Base-by-base conservation (phyloP, 2,888 invertebrate species). In the Unio delphinus region DNA sequence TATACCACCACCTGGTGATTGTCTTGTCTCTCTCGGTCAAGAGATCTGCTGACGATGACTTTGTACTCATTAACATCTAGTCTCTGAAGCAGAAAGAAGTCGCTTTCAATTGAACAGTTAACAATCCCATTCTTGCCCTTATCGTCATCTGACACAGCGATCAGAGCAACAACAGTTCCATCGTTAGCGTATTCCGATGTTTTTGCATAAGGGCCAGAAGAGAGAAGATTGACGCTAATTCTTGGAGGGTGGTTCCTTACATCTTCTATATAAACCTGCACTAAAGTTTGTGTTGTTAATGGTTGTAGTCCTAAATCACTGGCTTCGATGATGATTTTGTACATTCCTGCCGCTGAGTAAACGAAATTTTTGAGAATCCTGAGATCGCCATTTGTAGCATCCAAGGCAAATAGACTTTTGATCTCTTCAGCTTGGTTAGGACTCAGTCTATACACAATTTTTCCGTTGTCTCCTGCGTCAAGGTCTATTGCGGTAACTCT, bases 171-270 rank as follows among this genome's bases (percentile, higher is more conserved):
- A 54, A 87, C 85, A 15, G 80, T 81, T 2, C 87, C 87, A 2
- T 78, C 65, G n/a, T 76, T 73, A 7, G 86, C 84, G 68, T 82
- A 81, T 69, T 89, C 89, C 3, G 78, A 75, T 17, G 87, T 80
- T 61, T 75, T 74, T 1, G 84, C 80, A 67, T 72, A 80, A 54
- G 79, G 75, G 23, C 73, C 61, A 45, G 76, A 72, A 20, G 78
- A 79, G 6, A 82, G 68, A 26, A 78, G 68, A 62, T 82, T 77
- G 55, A 84, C 71, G n/a, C 72, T 73, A 30, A 86, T 81, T 58
- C 95, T 92, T 0, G 98, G 97, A 20, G 97, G 96, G 89, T 97
- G 97, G 89, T 98, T 98, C 90, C 98, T 97, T 90, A 96, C 97
- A 75, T 91, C 90, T 85, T 96, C 95, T 11, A 98, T 94, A 59